These are phyloP conservation scores for Lasaia peninsularis DNA, from an alignment of 1,140 invertebrate species.

Conservation along the genomic window DNA sequence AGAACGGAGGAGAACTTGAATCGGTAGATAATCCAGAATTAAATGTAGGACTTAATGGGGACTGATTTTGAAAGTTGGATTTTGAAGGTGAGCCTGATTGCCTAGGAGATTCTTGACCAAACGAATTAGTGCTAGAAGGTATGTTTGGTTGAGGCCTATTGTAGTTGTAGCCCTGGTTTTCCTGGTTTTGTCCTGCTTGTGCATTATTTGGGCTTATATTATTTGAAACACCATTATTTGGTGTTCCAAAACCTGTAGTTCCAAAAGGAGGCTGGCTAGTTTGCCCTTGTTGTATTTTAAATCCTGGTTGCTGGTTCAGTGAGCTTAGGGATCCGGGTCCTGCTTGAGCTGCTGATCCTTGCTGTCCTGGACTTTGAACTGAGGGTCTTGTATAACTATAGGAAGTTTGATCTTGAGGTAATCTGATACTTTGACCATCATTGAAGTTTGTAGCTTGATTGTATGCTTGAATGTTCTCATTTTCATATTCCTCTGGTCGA, in stretches of 20 bases:
- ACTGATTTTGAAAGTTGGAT: background rate
- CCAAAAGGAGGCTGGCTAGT: background rate
- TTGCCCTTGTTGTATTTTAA: background rate
- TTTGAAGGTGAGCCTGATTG: background rate
- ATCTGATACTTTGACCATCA: constrained; percentile 18
- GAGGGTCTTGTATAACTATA: constrained; percentile 5
- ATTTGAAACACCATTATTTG: background rate
- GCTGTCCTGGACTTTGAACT: background rate
- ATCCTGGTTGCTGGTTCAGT: background rate
- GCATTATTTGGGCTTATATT: background rate
- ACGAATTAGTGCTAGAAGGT: background rate
- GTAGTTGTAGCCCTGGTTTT: background rate
- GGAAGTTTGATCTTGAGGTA: background rate
- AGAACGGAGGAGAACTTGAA: background rate
- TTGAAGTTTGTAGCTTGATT: constrained; percentile 12
- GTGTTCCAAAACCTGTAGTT: background rate
- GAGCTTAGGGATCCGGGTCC: background rate
- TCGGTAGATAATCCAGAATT: background rate
- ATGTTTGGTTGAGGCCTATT: background rate
- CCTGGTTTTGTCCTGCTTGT: background rate
- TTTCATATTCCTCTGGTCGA: constrained; percentile 51
- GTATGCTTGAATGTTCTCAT: constrained; percentile 26
- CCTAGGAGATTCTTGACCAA: background rate
- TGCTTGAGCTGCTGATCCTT: constrained; percentile 1
- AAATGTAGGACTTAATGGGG: background rate